Evolutionary conservation across 2,113 vertebrate species (phyloP).

Genomic region (Ageneiosus marmoratus): DNA sequence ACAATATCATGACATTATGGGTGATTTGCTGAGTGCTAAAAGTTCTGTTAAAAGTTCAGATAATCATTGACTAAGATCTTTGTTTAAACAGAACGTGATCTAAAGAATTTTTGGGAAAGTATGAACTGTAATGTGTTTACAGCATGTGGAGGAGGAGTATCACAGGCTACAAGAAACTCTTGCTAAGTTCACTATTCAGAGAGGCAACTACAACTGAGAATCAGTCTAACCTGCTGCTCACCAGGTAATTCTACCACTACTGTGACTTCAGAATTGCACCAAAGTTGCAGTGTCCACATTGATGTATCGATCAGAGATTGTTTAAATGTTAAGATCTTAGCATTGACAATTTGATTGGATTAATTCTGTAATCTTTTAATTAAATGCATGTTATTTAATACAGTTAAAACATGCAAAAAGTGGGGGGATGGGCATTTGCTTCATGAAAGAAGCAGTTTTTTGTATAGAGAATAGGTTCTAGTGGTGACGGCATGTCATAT

Average conservation of each 20-base stretch:
- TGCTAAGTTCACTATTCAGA: conserved; percentile 68
- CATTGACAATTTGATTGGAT: not conserved
- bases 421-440: too few species aligned
- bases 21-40: not conserved
- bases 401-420: too few species aligned
- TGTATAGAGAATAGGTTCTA: too few species aligned
- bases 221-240: conserved; percentile 60
- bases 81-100: conserved; percentile 60
- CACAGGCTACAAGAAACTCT: conserved; percentile 70
- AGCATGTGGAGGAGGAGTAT: conserved; percentile 73
- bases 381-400: too few species aligned
- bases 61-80: conserved; percentile 58
- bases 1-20: not conserved
- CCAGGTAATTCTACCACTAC: conserved; percentile 55
- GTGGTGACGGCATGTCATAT: too few species aligned
- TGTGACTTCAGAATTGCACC: not conserved
- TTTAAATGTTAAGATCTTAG: not conserved
- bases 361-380: too few species aligned
- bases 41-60: conserved; percentile 48
- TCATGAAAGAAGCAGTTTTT: too few species aligned
- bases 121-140: conserved; percentile 36
- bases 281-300: not conserved
- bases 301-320: too few species aligned
- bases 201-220: conserved; percentile 66
- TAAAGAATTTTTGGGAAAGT: conserved; percentile 29